phyloP scores from a whole-genome alignment of 2,888 invertebrate genomes.

The Ectropis crepuscularia region DNA sequence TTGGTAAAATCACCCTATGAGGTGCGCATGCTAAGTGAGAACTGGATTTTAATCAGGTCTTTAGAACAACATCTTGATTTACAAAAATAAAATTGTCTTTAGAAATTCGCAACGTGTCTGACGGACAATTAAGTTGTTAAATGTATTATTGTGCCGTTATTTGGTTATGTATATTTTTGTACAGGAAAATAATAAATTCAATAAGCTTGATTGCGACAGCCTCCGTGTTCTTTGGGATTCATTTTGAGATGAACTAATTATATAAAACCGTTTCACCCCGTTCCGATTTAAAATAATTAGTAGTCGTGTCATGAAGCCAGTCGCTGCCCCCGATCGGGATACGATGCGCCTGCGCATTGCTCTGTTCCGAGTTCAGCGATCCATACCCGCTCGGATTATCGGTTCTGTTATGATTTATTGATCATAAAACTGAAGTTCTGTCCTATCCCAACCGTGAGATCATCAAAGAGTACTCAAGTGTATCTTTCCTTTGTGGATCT shows the following conservation, averaged over 20 bases:
- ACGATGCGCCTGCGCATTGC: conserved; percentile 57
- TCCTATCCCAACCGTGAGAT: conserved; percentile 36
- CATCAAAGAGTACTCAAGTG: conserved; percentile 26
- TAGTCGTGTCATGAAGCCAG: conserved; percentile 66
- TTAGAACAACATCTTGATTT: conserved; percentile 27
- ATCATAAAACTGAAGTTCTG: conserved; percentile 44
- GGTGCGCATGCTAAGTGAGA: conserved; percentile 51
- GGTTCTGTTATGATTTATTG: conserved; percentile 53
- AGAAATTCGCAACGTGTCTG: conserved; percentile 5
- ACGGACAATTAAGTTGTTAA: conserved; percentile 9
- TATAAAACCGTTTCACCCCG: conserved; percentile 58
- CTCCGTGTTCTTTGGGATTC: conserved; percentile 14
- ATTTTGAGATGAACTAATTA: conserved; percentile 58
- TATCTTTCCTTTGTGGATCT: conserved; percentile 27
- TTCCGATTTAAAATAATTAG: conserved; percentile 64
- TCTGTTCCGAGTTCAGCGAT: conserved; percentile 57
- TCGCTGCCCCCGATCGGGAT: conserved; percentile 67
- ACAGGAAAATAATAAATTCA: conserved; percentile 18
- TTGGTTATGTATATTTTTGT: conserved; percentile 10
- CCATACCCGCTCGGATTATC: conserved; percentile 48
- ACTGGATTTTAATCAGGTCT: conserved; percentile 41
- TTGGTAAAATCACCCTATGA: conserved; percentile 53
- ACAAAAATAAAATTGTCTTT: background rate
- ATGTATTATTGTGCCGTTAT: conserved; percentile 8
- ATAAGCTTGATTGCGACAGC: conserved; percentile 15